Conservation (phyloP, 2,888 invertebrate genomes). For the Lasius platythorax region DNA sequence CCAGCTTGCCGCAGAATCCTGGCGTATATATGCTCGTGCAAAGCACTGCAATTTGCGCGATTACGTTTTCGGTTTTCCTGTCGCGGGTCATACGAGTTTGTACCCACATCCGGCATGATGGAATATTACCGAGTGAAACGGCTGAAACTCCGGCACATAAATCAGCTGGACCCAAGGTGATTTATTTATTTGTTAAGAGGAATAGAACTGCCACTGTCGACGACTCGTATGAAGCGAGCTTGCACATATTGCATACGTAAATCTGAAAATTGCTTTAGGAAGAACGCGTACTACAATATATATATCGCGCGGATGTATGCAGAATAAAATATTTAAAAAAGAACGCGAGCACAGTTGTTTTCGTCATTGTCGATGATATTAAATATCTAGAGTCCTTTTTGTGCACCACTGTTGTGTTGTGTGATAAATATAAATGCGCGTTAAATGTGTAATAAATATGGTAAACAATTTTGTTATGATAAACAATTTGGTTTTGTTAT, state of each 20-base stretch:
- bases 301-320: neutral
- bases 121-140: constrained; percentile 49
- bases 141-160: constrained; percentile 64
- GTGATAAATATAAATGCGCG: neutral
- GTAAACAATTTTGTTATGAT: neutral
- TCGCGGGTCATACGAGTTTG: constrained; percentile 50
- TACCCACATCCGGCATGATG: constrained; percentile 41
- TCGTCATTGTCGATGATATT: constrained; percentile 38
- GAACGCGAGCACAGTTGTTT: constrained; percentile 8
- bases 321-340: constrained; percentile 45
- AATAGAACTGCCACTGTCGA: constrained; percentile 55
- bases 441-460: neutral
- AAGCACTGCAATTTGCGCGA: constrained; percentile 68
- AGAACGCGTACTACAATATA: constrained; percentile 35
- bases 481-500: neutral
- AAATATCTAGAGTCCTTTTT: constrained; percentile 6
- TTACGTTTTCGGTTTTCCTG: constrained; percentile 56
- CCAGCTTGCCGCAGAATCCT: constrained; percentile 34
- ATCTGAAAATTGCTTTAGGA: constrained; percentile 70
- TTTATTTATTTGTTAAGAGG: constrained; percentile 76
- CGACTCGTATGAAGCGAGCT: constrained; percentile 33
- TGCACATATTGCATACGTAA: constrained; percentile 51
- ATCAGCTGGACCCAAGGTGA: constrained; percentile 67
- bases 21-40: constrained; percentile 47
- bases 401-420: neutral